Conservation (phyloP, 2,797 vertebrate genomes). For the Typhlichthys subterraneus region DNA sequence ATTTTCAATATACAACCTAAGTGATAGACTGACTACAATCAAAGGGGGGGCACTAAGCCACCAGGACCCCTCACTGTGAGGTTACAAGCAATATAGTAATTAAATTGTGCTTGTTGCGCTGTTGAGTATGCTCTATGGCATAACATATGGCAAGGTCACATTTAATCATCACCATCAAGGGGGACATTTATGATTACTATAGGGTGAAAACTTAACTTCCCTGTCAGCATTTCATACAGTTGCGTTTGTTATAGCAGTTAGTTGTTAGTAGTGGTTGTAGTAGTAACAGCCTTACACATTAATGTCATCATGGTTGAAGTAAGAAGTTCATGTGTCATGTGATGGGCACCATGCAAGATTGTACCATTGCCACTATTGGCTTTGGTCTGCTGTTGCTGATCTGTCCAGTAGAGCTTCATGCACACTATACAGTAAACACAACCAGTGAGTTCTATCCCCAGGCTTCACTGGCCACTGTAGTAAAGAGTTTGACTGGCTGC, state of each 20-base stretch:
- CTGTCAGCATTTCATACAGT: constrained; percentile 21
- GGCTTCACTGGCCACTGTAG: background rate
- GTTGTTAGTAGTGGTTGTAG: constrained; percentile 10
- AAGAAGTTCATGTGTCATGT: too few relatives aligned
- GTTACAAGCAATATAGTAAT: background rate
- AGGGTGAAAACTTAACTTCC: constrained; percentile 24
- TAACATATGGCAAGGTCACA: constrained; percentile 13
- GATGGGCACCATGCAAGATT: background rate
- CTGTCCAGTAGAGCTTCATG: too few relatives aligned
- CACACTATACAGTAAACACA: background rate
- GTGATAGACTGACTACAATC: background rate
- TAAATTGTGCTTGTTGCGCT: background rate
- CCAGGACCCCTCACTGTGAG: background rate
- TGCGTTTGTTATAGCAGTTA: constrained; percentile 9
- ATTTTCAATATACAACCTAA: background rate
- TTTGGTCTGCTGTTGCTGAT: background rate
- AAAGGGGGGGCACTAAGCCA: background rate
- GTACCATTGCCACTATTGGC: background rate
- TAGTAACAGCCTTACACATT: too few relatives aligned
- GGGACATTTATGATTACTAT: background rate
- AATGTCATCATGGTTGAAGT: too few relatives aligned
- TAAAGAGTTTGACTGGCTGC: background rate
- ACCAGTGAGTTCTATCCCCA: background rate
- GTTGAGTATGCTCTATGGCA: background rate
- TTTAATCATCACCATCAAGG: constrained; percentile 28